Conservation (phyloP, 2,797 vertebrate genomes). For the Gymnocypris eckloni region DNA sequence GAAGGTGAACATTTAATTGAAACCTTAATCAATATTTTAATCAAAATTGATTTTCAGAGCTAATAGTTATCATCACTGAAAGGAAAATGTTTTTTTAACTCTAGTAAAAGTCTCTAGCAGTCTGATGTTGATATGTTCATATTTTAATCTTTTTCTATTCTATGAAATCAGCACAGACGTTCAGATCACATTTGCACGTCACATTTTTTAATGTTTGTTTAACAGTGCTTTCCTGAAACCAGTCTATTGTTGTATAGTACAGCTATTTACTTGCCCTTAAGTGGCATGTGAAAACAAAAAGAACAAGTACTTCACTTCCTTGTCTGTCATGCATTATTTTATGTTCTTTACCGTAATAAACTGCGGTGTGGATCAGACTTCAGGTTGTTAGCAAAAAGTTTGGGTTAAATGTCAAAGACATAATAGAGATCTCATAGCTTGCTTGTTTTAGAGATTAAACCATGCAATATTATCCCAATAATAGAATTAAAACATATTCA, state of each 20-base stretch:
- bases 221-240: background rate
- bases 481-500: background rate
- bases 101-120: background rate
- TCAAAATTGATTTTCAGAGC: background rate
- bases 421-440: background rate
- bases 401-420: background rate
- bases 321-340: background rate
- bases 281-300: slow-evolving; percentile 1
- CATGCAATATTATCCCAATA: background rate
- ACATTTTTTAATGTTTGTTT: background rate
- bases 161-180: background rate
- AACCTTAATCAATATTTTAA: background rate
- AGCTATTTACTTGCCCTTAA: background rate
- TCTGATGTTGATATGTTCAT: background rate
- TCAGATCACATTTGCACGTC: background rate
- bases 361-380: background rate
- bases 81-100: background rate
- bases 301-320: background rate
- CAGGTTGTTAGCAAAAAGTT: background rate
- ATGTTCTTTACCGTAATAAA: background rate
- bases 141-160: background rate
- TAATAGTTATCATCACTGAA: background rate
- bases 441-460: background rate
- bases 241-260: background rate
- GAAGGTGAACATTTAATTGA: background rate